A percentile compares a stretch with the other conserved stretches of the same genome.
Conservation (phyloP, 2,888 invertebrate genomes). For the Drosophila silvestris region DNA sequence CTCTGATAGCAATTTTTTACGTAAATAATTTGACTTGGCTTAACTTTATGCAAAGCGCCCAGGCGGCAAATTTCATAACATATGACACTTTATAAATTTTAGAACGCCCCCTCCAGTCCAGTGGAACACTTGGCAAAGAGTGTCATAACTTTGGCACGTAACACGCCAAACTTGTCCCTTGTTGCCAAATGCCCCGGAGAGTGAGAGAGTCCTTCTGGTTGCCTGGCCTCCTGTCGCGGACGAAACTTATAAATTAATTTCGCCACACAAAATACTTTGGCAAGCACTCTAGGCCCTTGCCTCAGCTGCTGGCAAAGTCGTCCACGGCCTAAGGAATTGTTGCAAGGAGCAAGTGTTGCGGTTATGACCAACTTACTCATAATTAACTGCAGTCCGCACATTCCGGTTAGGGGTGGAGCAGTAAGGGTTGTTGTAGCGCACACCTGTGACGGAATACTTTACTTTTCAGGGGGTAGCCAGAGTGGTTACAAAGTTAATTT, state of each 20-base stretch:
- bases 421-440: constrained; percentile 14
- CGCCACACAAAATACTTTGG: constrained; percentile 70
- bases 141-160: constrained; percentile 59
- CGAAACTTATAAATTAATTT: constrained; percentile 78
- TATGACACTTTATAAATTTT: constrained; percentile 70
- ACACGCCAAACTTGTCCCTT: constrained; percentile 48
- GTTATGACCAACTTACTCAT: constrained; percentile 66
- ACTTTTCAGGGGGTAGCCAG: constrained; percentile 28
- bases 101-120: constrained; percentile 21
- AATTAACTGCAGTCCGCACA: constrained; percentile 70
- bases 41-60: constrained; percentile 59
- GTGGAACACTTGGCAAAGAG: constrained; percentile 42
- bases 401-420: background rate
- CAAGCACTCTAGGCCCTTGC: constrained; percentile 64
- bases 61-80: constrained; percentile 55
- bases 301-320: constrained; percentile 27
- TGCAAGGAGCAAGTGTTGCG: constrained; percentile 59
- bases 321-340: constrained; percentile 69
- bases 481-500: constrained; percentile 64
- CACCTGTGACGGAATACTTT: constrained; percentile 64
- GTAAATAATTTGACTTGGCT: constrained; percentile 66
- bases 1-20: constrained; percentile 54
- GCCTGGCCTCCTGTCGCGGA: constrained; percentile 28
- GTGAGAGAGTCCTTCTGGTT: constrained; percentile 1
- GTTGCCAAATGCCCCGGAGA: constrained; percentile 24